Evolutionary conservation across 2,797 vertebrate genomes (phyloP), one percentile per base, ranked within the genome.

Genomic region (Mallotus villosus): DNA sequence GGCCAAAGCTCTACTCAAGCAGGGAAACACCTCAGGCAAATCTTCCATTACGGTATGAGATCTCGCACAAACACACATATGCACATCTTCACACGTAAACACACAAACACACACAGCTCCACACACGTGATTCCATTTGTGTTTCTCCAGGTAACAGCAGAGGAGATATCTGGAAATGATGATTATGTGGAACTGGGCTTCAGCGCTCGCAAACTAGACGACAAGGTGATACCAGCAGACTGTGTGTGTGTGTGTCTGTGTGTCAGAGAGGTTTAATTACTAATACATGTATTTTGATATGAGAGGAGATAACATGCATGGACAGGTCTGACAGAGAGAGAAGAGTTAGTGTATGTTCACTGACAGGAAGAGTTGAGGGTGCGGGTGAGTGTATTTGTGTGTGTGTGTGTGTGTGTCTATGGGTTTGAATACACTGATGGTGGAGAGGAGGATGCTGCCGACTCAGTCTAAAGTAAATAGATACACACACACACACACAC

Each of bases 131-230:
- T 49, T n/a, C 34, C 37, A n/a, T 9, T 63, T 55, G 4, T 53
- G 22, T 34, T 9, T 62, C 63, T 86, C 83, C 83, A 98, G 97
- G 97, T 98, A 90, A 97, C 97, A 72, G 96, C 97, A 4, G 97
- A 99, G 87, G 98, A 99, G 84, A 80, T 99, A 84, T 97, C 97
- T 76, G 98, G 97, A 77, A 99, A 99, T 12, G 96, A 99, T 0
- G 97, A 99, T 91, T 99, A 99, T 0, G 94, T 99, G 67, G 97
- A 99, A 83, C 95, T 99, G 78, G 96, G 94, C 55, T 99, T 99
- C 91, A 98, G 95, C 2, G 98, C 98, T 66, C 94, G 96, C 68
- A 99, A 99, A 87, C 91, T 99, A 68, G 98, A 99, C 84, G 98
- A 99, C 92, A 99, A 99, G 97, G 97, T 98, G 92, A 90, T 84